Base-by-base conservation (phyloP, 2,888 invertebrate genomes). In the Drosophila barbarae region DNA sequence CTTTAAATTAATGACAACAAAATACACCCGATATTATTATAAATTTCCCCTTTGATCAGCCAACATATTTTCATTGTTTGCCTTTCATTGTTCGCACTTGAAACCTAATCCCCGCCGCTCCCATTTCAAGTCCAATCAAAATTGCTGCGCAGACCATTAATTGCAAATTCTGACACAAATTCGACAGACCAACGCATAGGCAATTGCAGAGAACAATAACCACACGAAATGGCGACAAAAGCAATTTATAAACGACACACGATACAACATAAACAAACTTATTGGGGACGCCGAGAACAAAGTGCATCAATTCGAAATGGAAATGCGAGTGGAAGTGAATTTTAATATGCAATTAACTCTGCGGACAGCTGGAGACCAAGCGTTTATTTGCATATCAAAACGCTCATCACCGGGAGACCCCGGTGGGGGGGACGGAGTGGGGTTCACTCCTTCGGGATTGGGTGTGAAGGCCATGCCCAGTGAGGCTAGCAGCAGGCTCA, bases 301-400 rank as follows among this genome's bases (percentile, higher is more conserved):
- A 65, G 65, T 64, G 55, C 55, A 65, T 65, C 47, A 54, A 65
- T 64, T 57, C 46, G 55, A 3, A 36, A 53, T 61, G 42, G 61
- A 51, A 60, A 61, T 60, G 52, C 38, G 36, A 46, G 26, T 47
- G 41, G 53, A 54, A 76, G 69, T 69, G 69, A 53, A 68, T 70
- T 76, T 74, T 61, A 78, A 74, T 68, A 72, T 66, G 74, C 76
- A 76, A 78, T 81, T 78, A 78, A 74, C 69, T 67, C 55, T 70
- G 74, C 66, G 68, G 76, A 30, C 60, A 72, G 51, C 64, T 54
- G 64, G 44, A 38, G 58, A 55, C 54, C 61, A 39, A 50, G 69
- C 44, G 59, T 52, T 46, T 47, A 64, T 44, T 61, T 42, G 42
- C 51, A 66, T 52, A 49, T 26, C 52, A 56, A 60, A 52, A 54